Conservation (phyloP, 2,888 invertebrate species). For the Mamestra brassicae region DNA sequence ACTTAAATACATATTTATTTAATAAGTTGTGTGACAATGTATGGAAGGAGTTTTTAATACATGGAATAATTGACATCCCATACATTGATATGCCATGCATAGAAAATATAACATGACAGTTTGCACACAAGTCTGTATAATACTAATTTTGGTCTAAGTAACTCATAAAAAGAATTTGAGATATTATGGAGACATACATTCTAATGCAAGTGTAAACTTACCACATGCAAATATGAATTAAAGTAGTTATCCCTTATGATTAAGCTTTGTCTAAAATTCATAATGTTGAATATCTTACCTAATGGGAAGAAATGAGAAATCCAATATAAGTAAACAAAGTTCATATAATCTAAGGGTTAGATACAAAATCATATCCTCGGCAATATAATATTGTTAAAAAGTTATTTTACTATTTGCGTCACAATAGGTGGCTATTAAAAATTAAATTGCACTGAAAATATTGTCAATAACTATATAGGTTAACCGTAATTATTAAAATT, state of each 20-base stretch:
- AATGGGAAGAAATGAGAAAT: slow-evolving; percentile 57
- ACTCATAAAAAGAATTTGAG: slow-evolving; percentile 55
- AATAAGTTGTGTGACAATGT: slow-evolving; percentile 76
- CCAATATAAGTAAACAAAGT: slow-evolving; percentile 47
- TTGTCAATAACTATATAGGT: slow-evolving; percentile 66
- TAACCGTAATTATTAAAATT: slow-evolving; percentile 61
- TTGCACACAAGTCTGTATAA: slow-evolving; percentile 67
- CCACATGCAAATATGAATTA: slow-evolving; percentile 40
- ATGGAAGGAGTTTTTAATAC: slow-evolving; percentile 73
- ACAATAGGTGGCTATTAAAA: slow-evolving; percentile 65
- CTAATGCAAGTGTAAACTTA: slow-evolving; percentile 40
- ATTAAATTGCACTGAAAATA: slow-evolving; percentile 71
- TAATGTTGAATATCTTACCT: slow-evolving; percentile 42
- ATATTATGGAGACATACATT: slow-evolving; percentile 46
- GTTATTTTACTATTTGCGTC: slow-evolving; percentile 60
- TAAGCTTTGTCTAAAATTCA: slow-evolving; percentile 57
- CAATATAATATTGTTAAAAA: slow-evolving; percentile 51
- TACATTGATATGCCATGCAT: slow-evolving; percentile 74
- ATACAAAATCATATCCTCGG: slow-evolving; percentile 55
- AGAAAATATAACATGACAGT: slow-evolving; percentile 49
- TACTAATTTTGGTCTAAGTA: slow-evolving; percentile 75
- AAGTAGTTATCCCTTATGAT: slow-evolving; percentile 59
- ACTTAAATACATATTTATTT: slow-evolving; percentile 68
- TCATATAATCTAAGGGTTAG: slow-evolving; percentile 49
- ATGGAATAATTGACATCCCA: slow-evolving; percentile 74